Evolutionary conservation across 2,797 vertebrate species (phyloP).

Genomic region (Schizopygopsis pylzovi): DNA sequence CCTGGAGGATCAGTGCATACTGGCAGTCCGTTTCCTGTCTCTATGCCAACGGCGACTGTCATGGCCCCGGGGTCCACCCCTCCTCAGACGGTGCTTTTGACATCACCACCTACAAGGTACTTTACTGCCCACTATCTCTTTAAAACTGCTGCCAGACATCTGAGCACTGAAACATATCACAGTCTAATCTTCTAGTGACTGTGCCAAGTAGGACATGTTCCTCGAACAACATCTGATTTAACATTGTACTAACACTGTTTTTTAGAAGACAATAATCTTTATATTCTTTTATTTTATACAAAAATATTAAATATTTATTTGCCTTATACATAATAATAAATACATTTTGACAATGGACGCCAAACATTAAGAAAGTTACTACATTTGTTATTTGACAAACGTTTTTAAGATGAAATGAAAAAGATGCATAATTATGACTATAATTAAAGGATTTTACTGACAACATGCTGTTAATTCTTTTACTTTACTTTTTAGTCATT

Average conservation of each 20-base stretch:
- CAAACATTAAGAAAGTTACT: not conserved
- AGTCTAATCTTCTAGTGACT: not conserved
- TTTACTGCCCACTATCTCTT: constrained; percentile 30
- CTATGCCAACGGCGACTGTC: constrained; percentile 79
- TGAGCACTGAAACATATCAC: not conserved
- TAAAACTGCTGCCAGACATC: constrained; percentile 16
- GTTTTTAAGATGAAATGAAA: not conserved
- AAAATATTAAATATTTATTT: too few species aligned
- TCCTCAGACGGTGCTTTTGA: constrained; percentile 88
- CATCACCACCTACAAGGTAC: constrained; percentile 88
- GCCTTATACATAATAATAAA: too few species aligned
- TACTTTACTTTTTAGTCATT: too few species aligned
- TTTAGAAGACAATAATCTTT: not conserved
- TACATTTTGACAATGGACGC: too few species aligned
- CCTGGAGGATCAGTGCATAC: constrained; percentile 75
- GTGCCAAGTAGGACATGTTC: constrained; percentile 18
- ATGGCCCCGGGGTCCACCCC: too few species aligned
- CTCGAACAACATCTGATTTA: constrained; percentile 8
- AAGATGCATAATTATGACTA: not conserved
- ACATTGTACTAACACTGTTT: not conserved
- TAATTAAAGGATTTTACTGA: not conserved
- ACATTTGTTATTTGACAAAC: not conserved
- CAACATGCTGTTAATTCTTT: not conserved
- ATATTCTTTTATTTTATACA: too few species aligned
- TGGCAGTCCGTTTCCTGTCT: constrained; percentile 82